Evolutionary conservation across 2,888 invertebrate genomes (phyloP).

Genomic region (Alcis repandata): DNA sequence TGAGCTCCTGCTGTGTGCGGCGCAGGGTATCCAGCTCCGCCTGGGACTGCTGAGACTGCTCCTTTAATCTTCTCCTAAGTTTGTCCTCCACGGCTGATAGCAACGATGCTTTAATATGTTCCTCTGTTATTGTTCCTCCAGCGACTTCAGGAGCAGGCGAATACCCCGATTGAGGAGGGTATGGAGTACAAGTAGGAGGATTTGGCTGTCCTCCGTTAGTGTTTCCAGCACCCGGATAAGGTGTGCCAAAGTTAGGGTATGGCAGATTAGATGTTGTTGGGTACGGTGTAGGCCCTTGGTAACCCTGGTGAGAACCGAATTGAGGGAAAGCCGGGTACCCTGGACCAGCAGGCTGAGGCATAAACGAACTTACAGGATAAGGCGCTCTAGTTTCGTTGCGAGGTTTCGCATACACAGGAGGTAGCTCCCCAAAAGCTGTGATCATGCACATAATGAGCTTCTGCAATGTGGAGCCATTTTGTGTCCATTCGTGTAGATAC

Average conservation of each 20-base stretch:
- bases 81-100: constrained; percentile 98
- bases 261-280: constrained; percentile 78
- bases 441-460: constrained; percentile 97
- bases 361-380: constrained; percentile 83
- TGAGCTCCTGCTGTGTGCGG: constrained; percentile 94
- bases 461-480: constrained; percentile 93
- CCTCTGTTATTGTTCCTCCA: constrained; percentile 96
- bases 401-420: constrained; percentile 95
- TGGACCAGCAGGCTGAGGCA: constrained; percentile 72
- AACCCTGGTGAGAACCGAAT: constrained; percentile 65
- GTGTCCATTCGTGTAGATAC: constrained; percentile 97
- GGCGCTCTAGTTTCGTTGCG: constrained; percentile 87
- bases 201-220: constrained; percentile 62
- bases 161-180: constrained; percentile 66
- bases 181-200: constrained; percentile 65
- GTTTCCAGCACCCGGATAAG: constrained; percentile 70
- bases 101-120: constrained; percentile 97
- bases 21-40: constrained; percentile 96
- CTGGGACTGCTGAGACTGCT: constrained; percentile 95
- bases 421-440: constrained; percentile 96
- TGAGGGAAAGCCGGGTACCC: constrained; percentile 76
- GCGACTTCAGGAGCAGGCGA: constrained; percentile 74
- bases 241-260: constrained; percentile 83
- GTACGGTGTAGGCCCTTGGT: constrained; percentile 75
- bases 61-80: constrained; percentile 93